These are phyloP conservation scores for Hydriomena furcata DNA, from an alignment of 2,888 invertebrate species.

Conservation along the genomic window DNA sequence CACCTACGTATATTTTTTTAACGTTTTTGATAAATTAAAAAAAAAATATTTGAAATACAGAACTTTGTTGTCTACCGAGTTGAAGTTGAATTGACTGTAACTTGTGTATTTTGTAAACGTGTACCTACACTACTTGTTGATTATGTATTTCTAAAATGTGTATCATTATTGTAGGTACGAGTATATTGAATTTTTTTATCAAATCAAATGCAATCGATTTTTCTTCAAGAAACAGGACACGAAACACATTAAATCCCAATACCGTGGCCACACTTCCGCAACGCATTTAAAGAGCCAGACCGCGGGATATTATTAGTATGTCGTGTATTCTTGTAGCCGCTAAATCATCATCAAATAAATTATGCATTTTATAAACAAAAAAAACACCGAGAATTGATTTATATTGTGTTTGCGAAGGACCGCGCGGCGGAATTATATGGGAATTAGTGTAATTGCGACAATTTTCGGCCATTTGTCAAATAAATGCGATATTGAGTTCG, in stretches of 20 bases:
- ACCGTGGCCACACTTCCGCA: slow-evolving; percentile 25
- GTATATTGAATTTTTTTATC: no score
- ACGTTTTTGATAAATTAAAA: no score
- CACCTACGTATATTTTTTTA: no score
- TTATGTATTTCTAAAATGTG: no score
- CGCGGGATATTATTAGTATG: slow-evolving; percentile 24
- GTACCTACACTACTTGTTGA: no score
- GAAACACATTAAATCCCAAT: slow-evolving; percentile 18
- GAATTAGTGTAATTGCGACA: slow-evolving; percentile 1
- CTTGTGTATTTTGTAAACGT: no score
- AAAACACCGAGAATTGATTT: slow-evolving; percentile 15
- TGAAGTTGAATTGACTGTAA: no score
- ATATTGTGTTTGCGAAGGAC: slow-evolving; percentile 1
- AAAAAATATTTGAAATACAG: no score
- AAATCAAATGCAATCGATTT: slow-evolving; percentile 2
- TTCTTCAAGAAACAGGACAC: slow-evolving; percentile 23
- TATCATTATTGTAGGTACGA: no score
- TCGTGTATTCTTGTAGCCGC: slow-evolving; percentile 17
- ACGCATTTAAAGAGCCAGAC: slow-evolving; percentile 15
- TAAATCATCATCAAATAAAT: slow-evolving; percentile 26
- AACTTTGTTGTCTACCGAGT: no score
- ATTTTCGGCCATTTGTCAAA: not conserved
- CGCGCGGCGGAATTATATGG: not conserved
- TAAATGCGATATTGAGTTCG: no score
- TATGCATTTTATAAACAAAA: slow-evolving; percentile 24